Evolutionary conservation across 1,140 invertebrate genomes (phyloP), one percentile per base, ranked within the genome.

Genomic region (Bathynomus jamesi): DNA sequence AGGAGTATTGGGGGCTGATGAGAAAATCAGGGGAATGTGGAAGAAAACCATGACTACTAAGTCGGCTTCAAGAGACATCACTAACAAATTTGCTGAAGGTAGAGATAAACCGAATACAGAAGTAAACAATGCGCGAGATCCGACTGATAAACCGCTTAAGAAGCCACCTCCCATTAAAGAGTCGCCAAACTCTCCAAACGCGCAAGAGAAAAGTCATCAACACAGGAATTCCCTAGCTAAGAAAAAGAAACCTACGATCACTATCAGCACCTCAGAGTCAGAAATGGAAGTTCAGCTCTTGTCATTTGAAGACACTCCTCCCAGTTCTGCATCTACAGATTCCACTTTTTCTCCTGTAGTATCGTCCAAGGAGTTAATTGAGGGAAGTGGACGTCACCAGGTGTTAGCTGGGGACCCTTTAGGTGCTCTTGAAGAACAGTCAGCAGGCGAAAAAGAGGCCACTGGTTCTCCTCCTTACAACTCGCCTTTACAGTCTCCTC

Each of bases 1-100:
- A 28, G 65, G 76, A 53, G 77, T 75, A 27, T 60, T 72, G 67
- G 68, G 71, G 27, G 65, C 76, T 61, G 74, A 75, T 31, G 71
- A 72, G 24, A 73, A 77, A 65, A 61, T 73, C 4, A 70, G 73
- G 30, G 70, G 76, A 28, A 60, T 78, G 10, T 68, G 70, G 68
- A 68, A 62, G 24, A 62, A 70, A 28, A 69, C 70, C 62, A 69
- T 31, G n/a, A 69, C 67, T 53, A 61, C 46, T 17, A 27, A 13
- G n/a, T 61, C 65, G 21, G 70, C 13, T 28, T 25, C 30, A 25
- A 61, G 28, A 46, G 66, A 40, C n/a, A 61, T 46, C 28, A 28
- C 28, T 30, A 28, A 17, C 17, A 60, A 28, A 17, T 11, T 21
- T 13, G 28, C 62, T 64, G 60, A 67, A 24, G n/a, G 28, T 62